These are phyloP conservation scores for Salmo trutta DNA, from an alignment of 2,797 vertebrate genomes.

Conservation along the genomic window DNA sequence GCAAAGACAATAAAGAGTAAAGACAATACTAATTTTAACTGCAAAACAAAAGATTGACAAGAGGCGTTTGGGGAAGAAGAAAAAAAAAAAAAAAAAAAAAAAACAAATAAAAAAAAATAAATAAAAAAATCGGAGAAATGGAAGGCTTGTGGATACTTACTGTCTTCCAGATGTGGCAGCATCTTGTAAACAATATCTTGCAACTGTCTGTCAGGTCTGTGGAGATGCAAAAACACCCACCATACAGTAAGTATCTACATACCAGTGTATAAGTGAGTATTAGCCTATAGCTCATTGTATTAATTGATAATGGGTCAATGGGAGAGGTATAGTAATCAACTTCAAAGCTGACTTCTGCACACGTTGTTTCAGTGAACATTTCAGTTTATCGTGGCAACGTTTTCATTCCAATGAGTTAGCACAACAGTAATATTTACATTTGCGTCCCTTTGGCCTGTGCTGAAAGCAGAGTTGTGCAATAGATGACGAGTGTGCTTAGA, in stretches of 20 bases:
- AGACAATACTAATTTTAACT: neutral
- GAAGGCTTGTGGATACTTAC: constrained; percentile 73
- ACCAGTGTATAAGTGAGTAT: neutral
- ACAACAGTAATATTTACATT: neutral
- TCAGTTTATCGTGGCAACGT: too few species aligned
- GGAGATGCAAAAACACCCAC: constrained; percentile 9
- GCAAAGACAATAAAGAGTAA: constrained; percentile 23
- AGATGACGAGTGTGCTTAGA: too few species aligned
- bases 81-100: too few species aligned
- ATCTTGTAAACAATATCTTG: constrained; percentile 99
- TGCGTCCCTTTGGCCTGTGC: neutral
- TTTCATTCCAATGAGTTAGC: too few species aligned
- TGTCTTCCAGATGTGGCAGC: constrained; percentile 89
- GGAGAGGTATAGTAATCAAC: neutral
- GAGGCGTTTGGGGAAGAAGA: neutral
- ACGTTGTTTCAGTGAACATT: too few species aligned
- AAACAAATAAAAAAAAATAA: too few species aligned
- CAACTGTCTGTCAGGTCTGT: constrained; percentile 91
- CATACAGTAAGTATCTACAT: neutral
- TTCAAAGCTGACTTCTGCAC: too few species aligned
- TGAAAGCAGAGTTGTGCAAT: neutral
- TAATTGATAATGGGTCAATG: neutral
- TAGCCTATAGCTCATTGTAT: neutral
- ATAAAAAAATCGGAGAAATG: neutral
- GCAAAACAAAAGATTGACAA: neutral